Conservation (phyloP, 2,113 vertebrate genomes). For the Trogon surrucura region DNA sequence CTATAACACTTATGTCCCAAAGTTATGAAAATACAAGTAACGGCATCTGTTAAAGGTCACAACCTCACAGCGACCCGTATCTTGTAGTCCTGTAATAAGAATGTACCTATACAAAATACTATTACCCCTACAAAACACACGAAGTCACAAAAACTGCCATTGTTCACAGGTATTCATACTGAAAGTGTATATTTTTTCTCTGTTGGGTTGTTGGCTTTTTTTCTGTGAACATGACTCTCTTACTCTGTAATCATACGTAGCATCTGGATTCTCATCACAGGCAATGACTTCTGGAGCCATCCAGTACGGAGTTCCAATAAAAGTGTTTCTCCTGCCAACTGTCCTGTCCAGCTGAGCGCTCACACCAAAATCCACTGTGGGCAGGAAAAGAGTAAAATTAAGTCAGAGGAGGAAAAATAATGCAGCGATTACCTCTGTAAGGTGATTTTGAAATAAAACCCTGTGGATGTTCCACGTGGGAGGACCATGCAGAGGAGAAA, state of each 20-base stretch:
- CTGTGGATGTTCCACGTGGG: background rate
- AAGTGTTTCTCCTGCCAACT: conserved; percentile 95
- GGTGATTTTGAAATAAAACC: conserved; percentile 8
- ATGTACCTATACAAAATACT: background rate
- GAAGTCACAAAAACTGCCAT: background rate
- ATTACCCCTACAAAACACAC: background rate
- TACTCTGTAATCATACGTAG: conserved; percentile 98
- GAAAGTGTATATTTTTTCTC: background rate
- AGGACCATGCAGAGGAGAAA: background rate
- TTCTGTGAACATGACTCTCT: conserved; percentile 31
- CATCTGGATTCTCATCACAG: conserved; percentile 98
- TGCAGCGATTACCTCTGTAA: background rate
- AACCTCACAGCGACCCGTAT: background rate
- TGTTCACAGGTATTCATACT: rapidly evolving
- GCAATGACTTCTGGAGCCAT: conserved; percentile 99
- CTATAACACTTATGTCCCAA: background rate
- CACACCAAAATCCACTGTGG: conserved; percentile 95
- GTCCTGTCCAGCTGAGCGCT: conserved; percentile 97
- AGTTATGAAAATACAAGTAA: background rate
- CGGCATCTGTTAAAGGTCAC: background rate
- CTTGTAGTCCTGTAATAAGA: background rate
- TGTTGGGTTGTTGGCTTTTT: background rate
- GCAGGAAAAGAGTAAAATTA: conserved; percentile 31
- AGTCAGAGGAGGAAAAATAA: background rate
- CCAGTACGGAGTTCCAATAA: conserved; percentile 98